These are phyloP conservation scores for Cataglyphis hispanica DNA, from an alignment of 1,140 invertebrate genomes.

Conservation along the genomic window DNA sequence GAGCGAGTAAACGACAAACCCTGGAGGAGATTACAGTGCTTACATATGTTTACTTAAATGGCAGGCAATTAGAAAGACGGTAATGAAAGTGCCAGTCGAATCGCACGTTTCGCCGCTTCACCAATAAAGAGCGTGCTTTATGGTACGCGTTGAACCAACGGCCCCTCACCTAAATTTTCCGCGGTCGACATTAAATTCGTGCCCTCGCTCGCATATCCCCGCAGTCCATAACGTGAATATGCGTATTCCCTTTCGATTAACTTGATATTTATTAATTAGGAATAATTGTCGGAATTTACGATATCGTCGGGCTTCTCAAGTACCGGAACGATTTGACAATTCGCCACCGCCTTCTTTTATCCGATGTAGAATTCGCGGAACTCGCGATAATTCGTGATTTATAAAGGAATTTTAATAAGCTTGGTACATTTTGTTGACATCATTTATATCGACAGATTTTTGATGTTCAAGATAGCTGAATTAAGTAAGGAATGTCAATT, in stretches of 20 bases:
- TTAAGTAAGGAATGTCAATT: too few relatives aligned
- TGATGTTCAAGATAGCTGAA: neutral
- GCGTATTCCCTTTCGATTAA: constrained; percentile 63
- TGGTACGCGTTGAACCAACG: constrained; percentile 64
- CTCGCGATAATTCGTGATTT: constrained; percentile 9
- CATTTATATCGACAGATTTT: neutral
- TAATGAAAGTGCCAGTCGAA: constrained; percentile 84
- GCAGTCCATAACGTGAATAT: constrained; percentile 5
- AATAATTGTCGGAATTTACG: constrained; percentile 83
- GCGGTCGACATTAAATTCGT: constrained; percentile 79
- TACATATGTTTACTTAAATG: constrained; percentile 81
- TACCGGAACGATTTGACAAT: constrained; percentile 12
- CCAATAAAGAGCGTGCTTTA: constrained; percentile 82
- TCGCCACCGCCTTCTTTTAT: constrained; percentile 7
- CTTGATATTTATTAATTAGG: constrained; percentile 82
- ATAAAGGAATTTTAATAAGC: neutral
- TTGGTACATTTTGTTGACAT: neutral
- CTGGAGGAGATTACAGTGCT: constrained; percentile 76
- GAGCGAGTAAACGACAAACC: constrained; percentile 77
- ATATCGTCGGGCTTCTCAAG: constrained; percentile 75
- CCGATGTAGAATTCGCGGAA: neutral
- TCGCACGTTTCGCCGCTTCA: constrained; percentile 77
- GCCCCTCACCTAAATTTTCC: constrained; percentile 82
- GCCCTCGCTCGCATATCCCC: constrained; percentile 58
- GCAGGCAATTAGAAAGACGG: constrained; percentile 83